These are phyloP conservation scores for Busseola fusca DNA, from an alignment of 2,888 invertebrate species.

Conservation along the genomic window DNA sequence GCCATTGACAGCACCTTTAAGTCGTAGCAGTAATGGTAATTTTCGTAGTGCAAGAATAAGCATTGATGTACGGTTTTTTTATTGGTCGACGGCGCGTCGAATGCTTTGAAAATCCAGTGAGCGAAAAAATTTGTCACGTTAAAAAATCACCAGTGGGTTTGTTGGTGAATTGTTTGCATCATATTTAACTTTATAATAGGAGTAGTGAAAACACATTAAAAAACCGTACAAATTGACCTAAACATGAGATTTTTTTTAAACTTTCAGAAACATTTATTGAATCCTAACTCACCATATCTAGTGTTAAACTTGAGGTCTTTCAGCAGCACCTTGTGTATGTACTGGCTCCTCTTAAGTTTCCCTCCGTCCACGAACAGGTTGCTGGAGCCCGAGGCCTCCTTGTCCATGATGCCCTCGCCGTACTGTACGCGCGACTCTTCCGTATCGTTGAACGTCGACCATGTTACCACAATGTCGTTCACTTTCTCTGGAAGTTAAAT, in stretches of 20 bases:
- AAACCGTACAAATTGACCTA: neutral
- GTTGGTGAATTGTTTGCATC: neutral
- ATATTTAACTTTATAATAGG: neutral
- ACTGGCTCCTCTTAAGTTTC: conserved; percentile 89
- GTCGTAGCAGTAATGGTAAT: neutral
- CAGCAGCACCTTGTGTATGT: conserved; percentile 93
- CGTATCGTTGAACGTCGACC: conserved; percentile 93
- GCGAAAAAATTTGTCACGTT: neutral
- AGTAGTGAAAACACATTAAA: neutral
- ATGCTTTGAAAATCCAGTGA: neutral
- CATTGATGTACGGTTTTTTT: neutral
- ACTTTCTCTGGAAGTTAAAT: conserved; percentile 78
- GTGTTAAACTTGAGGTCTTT: conserved; percentile 89
- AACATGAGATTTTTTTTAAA: neutral
- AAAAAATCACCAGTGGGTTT: neutral
- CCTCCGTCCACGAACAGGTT: conserved; percentile 94
- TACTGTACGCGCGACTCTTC: conserved; percentile 92
- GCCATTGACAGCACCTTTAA: neutral
- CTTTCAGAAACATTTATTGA: neutral
- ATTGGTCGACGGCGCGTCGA: neutral
- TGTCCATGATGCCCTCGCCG: conserved; percentile 90
- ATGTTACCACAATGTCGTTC: conserved; percentile 91
- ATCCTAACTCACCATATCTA: conserved; percentile 88
- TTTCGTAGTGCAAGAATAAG: neutral
- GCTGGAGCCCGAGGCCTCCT: conserved; percentile 88